Base-by-base conservation (phyloP, 1,140 invertebrate genomes). In the Heterodera carotae region DNA sequence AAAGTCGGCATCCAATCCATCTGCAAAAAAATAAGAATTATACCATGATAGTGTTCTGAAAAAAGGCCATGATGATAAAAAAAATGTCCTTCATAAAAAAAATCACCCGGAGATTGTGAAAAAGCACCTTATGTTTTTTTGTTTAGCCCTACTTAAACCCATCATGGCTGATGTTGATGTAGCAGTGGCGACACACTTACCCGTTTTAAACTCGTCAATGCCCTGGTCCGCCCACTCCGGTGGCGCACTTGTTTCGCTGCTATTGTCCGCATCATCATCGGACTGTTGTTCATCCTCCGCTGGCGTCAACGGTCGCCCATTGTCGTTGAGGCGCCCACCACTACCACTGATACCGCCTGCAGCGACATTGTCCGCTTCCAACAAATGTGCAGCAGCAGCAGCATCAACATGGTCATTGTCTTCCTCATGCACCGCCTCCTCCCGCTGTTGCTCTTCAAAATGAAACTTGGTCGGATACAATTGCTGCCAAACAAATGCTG, bases 1-100 rank as follows among this genome's bases (percentile, higher is more conserved):
- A 29, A 81, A 81, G 62, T 83, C 80, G 22, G 83, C 80, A 31
- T 81, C 75, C n/a, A 83, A 27, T 27, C 73, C 78, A 43, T 43
- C 3, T 43, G 39, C 7, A 43, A 12, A 7, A 43, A 43, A 12
- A 12, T 12, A 7, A 10, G 39, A 39, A 12, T 0, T 10, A 7
- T 0, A 2, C 7, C 12, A 7, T 7, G 12, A 12, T 8, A 39
- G 7, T 39, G 7, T n/a, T 39, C 39, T 7, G 12, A 39, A 39
- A 39, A 39, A 39, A 39, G 12, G 48, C 22, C 22, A n/a, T 22
- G 48, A 56, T 56, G 12, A 27, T 33, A 12, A 64, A 78, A 81
- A 81, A n/a, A 81, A 68, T 56, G n/a, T n/a, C n/a, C n/a, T n/a
- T n/a, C n/a, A n/a, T n/a, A n/a, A n/a, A n/a, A n/a, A n/a, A n/a